Evolutionary conservation across 2,113 vertebrate species (phyloP), one percentile per base, ranked within the genome.

Genomic region (Pseudois nayaur): DNA sequence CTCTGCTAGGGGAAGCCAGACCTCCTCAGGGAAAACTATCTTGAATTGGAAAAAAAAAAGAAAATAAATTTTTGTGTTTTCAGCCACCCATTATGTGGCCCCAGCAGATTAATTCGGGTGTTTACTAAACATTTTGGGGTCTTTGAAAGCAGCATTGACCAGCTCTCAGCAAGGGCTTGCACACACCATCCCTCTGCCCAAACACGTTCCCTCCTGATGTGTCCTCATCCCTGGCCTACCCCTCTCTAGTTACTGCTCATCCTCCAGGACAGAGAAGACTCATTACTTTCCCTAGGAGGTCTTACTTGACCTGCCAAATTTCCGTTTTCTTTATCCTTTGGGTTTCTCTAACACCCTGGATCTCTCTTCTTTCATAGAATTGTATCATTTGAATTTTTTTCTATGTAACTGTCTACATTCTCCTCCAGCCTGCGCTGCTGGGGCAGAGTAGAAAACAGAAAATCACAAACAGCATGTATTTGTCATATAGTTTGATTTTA

Each of bases 101-200:
- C 29, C 29, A 59, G 43, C 3, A 60, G 45, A 13, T 45, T 25
- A 60, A 60, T 8, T 48, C 10, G 57, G 71, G 54, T 23, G 33
- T 54, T 79, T 59, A 59, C 52, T n/a, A 78, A 90, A 21, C 7
- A 29, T 76, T 43, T n/a, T 45, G 11, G 16, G 33, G 29, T 67
- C 27, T 86, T 57, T 12, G n/a, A 67, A 16, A 11, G 14, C 27
- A 45, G 33, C 16, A 0, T 23, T 16, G 27, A 57, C 19, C 33
- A 1, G 3, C 25, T 43, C 15, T 33, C 25, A 16, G 25, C 40
- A 64, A 33, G 48, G 8, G n/a, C 40, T 33, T 31, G 2, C 48
- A 17, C 31, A 14, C 9, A 10, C 13, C 0, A 2, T 6, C 57
- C 10, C 8, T 25, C 36, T 6, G 64, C 11, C 31, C n/a, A 43